These are phyloP conservation scores for Pseudorasbora parva DNA, from an alignment of 2,113 vertebrate genomes.

Conservation along the genomic window DNA sequence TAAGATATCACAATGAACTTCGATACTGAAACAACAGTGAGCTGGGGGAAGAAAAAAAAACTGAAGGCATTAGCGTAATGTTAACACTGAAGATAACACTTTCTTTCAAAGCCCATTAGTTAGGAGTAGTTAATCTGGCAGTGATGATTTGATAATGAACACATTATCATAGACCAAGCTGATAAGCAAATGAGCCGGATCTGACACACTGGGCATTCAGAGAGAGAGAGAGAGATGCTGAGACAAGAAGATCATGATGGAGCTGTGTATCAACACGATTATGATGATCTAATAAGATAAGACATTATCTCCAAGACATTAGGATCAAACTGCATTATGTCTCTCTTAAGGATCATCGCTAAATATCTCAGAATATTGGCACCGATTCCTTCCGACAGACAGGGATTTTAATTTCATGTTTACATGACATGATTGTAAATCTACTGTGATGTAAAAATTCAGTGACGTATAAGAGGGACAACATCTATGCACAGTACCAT, in stretches of 20 bases:
- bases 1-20: neutral
- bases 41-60: neutral
- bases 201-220: conserved; percentile 29
- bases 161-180: conserved; percentile 29
- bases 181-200: conserved; percentile 35
- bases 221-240: neutral
- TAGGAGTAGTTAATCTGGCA: conserved; percentile 30
- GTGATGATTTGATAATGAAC: conserved; percentile 39
- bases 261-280: conserved; percentile 39
- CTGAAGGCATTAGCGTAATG: conserved; percentile 24
- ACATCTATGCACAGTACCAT: neutral
- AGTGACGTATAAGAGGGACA: neutral
- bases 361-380: neutral
- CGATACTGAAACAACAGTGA: neutral
- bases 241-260: conserved; percentile 25
- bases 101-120: conserved; percentile 36
- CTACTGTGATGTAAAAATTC: neutral
- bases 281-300: conserved; percentile 44
- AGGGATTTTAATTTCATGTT: neutral
- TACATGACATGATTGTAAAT: neutral
- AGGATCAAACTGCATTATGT: conserved; percentile 21
- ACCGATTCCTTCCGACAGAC: neutral
- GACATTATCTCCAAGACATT: conserved; percentile 37
- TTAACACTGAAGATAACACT: neutral
- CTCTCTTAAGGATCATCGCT: conserved; percentile 6